Evolutionary conservation across 2,888 invertebrate species (phyloP).

Genomic region (Pycnomerus fuliginosus): DNA sequence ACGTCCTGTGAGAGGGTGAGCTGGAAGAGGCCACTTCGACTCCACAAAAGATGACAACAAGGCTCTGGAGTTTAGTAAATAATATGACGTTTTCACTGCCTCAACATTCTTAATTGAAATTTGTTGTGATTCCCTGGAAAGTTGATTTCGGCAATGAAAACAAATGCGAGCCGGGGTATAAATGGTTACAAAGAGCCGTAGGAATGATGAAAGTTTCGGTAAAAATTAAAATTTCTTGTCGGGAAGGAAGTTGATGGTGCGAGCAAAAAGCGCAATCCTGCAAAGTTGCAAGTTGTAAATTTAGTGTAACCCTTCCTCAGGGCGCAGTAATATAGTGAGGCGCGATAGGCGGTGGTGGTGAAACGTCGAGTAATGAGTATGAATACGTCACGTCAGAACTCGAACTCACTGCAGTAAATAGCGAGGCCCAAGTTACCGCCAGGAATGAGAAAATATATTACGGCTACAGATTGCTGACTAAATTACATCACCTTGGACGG

Average conservation of each 20-base stretch:
- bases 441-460: conserved; percentile 41
- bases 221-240: conserved; percentile 42
- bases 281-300: conserved; percentile 48
- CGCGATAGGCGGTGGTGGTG: conserved; percentile 45
- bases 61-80: too few species aligned
- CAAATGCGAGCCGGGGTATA: conserved; percentile 17
- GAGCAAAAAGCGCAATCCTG: conserved; percentile 45
- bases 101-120: too few species aligned
- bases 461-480: conserved; percentile 46
- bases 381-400: conserved; percentile 50
- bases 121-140: too few species aligned
- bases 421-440: conserved; percentile 33
- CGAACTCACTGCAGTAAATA: conserved; percentile 48
- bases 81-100: too few species aligned
- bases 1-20: conserved; percentile 5
- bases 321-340: conserved; percentile 39
- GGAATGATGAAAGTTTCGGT: conserved; percentile 37
- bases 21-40: conserved; percentile 8
- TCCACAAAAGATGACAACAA: conserved; percentile 8
- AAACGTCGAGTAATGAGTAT: conserved; percentile 51
- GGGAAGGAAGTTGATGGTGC: conserved; percentile 31
- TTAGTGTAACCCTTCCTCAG: conserved; percentile 44
- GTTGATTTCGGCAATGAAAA: conserved; percentile 21
- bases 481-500: conserved; percentile 44
- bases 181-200: conserved; percentile 19